Evolutionary conservation across 2,797 vertebrate genomes (phyloP), one percentile per base, ranked within the genome.

Genomic region (Cephalopachus bancanus): DNA sequence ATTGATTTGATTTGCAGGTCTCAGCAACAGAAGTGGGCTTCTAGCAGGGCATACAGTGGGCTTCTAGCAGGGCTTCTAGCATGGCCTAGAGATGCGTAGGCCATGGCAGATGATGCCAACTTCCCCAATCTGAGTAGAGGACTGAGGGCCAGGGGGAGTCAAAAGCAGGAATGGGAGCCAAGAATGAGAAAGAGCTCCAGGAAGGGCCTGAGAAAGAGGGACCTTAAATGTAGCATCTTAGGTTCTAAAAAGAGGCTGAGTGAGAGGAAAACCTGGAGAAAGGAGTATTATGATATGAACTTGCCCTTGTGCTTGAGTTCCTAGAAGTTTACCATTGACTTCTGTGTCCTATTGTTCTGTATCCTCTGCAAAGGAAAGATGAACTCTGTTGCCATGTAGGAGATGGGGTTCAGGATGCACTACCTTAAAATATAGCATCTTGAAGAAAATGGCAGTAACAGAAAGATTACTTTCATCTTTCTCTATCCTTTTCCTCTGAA

Each of bases 311-410:
- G 37, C 59, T 79, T 20, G 62, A 67, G 49, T 69, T 95, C 10
- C 33, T 89, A 53, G 28, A 19, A 89, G 71, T 81, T 89, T 94
- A 44, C 86, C 59, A 28, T 59, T 93, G 90, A 49, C 49, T 83
- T 89, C 62, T 72, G 51, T 72, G 60, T 72, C 51, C 65, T 62
- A 4, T 33, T 78, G 11, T 57, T 94, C 76, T 64, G 33, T 64
- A 37, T 67, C 5, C 4, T 69, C 24, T 91, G 49, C 59, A 93
- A 83, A 89, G 33, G 64, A 95, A 91, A 85, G 57, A 91, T 64
- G 86, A 93, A 91, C 85, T 74, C 6, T 55, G 65, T 95, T 88
- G 28, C 44, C 72, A 80, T 62, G 37, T 15, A 89, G 51, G 51
- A 62, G 67, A 91, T 91, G 44, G 14, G 57, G 53, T 57, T 91